Evolutionary conservation across 2,888 invertebrate genomes (phyloP).

Genomic region (Hipparchia sbordonii): DNA sequence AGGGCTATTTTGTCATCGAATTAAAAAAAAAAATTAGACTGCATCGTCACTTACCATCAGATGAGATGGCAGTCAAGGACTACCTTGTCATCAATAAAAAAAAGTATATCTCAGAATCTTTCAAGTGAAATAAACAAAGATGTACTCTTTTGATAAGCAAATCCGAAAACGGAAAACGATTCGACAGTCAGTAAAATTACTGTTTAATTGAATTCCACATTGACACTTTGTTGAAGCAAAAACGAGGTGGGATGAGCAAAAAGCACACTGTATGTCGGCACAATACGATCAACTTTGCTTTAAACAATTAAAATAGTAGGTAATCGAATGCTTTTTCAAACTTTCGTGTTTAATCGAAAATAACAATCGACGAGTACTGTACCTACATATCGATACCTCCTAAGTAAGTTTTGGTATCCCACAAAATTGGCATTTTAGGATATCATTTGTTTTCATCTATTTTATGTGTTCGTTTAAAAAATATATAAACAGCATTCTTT

Average conservation of each 20-base stretch:
- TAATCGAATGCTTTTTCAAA: not conserved
- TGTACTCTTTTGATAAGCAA: slow-evolving; percentile 17
- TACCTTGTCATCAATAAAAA: too few relatives aligned
- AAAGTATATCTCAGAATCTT: not conserved
- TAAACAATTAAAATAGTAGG: slow-evolving; percentile 1
- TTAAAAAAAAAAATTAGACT: too few relatives aligned
- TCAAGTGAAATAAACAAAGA: slow-evolving; percentile 13
- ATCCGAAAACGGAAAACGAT: slow-evolving; percentile 14
- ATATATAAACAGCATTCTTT: too few relatives aligned
- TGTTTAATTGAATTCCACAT: slow-evolving; percentile 15
- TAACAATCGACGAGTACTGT: not conserved
- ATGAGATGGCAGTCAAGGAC: too few relatives aligned
- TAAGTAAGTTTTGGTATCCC: too few relatives aligned
- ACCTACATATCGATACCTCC: too few relatives aligned
- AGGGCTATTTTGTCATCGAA: too few relatives aligned
- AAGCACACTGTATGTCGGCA: not conserved
- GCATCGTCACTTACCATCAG: too few relatives aligned
- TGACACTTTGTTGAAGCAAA: not conserved
- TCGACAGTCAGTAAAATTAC: slow-evolving; percentile 2
- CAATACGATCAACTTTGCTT: not conserved
- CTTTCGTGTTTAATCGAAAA: not conserved
- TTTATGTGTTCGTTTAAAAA: not conserved
- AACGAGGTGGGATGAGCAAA: not conserved
- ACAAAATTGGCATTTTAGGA: too few relatives aligned
- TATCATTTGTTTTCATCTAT: too few relatives aligned